Evolutionary conservation across 2,888 invertebrate genomes (phyloP), one percentile per base, ranked within the genome.

Genomic region (Sericinus montela): DNA sequence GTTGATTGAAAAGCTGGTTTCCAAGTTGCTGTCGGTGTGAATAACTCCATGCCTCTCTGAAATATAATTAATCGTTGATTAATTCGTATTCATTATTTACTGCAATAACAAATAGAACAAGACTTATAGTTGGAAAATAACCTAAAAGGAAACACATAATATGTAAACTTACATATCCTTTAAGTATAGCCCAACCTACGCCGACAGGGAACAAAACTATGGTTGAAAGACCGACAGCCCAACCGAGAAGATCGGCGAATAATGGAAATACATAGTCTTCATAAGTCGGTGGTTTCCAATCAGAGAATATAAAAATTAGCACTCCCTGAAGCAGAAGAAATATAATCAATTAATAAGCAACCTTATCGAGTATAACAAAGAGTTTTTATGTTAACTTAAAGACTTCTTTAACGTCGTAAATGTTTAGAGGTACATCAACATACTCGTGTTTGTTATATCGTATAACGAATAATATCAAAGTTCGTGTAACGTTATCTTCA

Each of bases 161-260:
- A 2, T 19, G 2, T 5, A 25, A 51, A 81, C 87, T 78, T 59
- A 88, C 87, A 51, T 84, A 84, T 60, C 87, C 87, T n/a, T 75
- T 62, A 44, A 71, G 79, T 0, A 67, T 36, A 0, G 83, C 84
- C 83, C 82, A 88, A 7, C 58, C 60, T 0, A 93, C 89, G 19
- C 93, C 92, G 1, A 92, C 69, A 0, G 94, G 93, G 64, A 96
- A 91, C 1, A 94, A 90, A 0, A 91, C 62, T 1, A 96, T 80
- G 0, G 95, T 95, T 1, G 93, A 82, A 1, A 93, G 56, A 0
- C 95, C 94, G 46, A 96, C 91, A 39, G 91, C 66, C 92, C 94
- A 93, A 4, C 95, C 95, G 23, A 95, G 69, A 0, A 85, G 72
- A 56, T 93, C 92, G 10, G 95, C 94, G 90, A 93, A 94, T 9